Base-by-base conservation (phyloP, 2,113 vertebrate species). In the Pseudopodoces humilis region DNA sequence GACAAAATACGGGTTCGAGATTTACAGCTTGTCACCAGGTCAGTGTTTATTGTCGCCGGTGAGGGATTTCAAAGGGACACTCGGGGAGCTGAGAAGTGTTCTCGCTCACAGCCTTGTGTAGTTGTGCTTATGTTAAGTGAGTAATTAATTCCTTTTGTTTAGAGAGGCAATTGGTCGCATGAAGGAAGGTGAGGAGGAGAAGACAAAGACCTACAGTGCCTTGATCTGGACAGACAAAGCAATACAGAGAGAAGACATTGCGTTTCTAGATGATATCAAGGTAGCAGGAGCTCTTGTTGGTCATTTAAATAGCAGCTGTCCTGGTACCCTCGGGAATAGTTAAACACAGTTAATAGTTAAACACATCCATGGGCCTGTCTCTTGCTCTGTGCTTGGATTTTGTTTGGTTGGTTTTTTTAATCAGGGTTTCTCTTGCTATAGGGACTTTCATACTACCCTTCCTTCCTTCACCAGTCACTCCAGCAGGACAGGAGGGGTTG, bases 181-280 rank as follows among this genome's bases (percentile, higher is more conserved):
- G 99, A 99, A 99, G 95, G 99, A 99, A 96, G 99, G 99, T 11
- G 99, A 99, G 94, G 99, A 99, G 97, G 99, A 98, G 86, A 99
- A 99, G 97, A 99, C 99, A 15, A 99, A 99, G 97, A 98, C 98
- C 7, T 99, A 99, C 83, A 99, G 98, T 69, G 99, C 99, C 59
- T 98, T 99, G 50, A 97, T 99, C 97, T 99, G 99, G 99, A 99
- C 98, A 43, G 98, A 98, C 91, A 98, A 97, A 93, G 90, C 97
- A 20, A 98, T 99, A 58, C 90, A 96, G 91, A 97, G 89, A 52
- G 96, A 98, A 56, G 99, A 99, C 91, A 96, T 99, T 25, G 87
- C 96, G 4, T 98, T 99, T 90, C 98, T 99, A 22, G 97, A 98
- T 58, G 97, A 98, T 65, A 97, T 99, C 44, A 98, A 99, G 98